Evolutionary conservation across 2,888 invertebrate species (phyloP).

Genomic region (Flexamia atlantica): DNA sequence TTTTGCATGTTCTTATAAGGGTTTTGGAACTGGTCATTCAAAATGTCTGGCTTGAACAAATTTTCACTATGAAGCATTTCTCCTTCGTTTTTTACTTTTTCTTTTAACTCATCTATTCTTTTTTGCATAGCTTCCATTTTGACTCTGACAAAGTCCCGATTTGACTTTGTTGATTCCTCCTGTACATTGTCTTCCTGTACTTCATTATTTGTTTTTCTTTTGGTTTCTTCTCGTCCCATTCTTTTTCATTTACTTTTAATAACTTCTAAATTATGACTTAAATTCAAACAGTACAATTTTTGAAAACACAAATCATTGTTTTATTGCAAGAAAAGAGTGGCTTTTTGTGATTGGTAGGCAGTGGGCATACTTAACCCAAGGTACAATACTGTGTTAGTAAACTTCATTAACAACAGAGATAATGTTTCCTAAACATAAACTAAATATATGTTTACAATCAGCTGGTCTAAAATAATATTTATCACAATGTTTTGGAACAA

Average conservation of each 20-base stretch:
- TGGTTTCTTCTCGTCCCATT: constrained; percentile 33
- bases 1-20: neutral
- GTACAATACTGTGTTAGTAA: neutral
- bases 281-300: neutral
- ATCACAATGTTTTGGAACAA: neutral
- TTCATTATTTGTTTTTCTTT: neutral
- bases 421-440: constrained; percentile 7
- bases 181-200: neutral
- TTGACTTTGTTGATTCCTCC: neutral
- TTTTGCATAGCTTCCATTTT: constrained; percentile 53
- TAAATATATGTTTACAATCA: neutral
- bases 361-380: no score
- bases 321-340: no score
- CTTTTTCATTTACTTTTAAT: neutral
- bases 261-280: neutral
- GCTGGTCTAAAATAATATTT: neutral
- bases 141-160: neutral
- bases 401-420: neutral
- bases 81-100: constrained; percentile 44
- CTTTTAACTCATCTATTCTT: constrained; percentile 52
- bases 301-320: no score
- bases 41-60: neutral
- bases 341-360: no score
- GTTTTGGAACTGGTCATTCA: neutral
- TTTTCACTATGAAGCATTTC: constrained; percentile 8